These are phyloP conservation scores for Neelides folsomi DNA, from an alignment of 2,888 invertebrate species.

Conservation along the genomic window DNA sequence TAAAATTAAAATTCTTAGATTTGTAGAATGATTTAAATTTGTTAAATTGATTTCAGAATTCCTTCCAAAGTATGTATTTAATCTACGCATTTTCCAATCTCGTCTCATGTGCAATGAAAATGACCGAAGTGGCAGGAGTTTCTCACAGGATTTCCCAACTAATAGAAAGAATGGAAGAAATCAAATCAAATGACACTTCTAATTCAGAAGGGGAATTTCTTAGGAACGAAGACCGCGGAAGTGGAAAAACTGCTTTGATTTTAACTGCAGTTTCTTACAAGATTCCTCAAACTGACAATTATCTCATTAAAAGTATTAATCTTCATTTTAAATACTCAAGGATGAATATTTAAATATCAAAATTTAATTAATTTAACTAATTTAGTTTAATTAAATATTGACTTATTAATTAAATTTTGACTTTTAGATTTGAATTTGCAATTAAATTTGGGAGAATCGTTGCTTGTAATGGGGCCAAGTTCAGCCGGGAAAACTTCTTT, in stretches of 20 bases:
- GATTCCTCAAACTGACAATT: too few species aligned
- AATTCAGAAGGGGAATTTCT: too few species aligned
- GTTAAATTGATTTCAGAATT: too few species aligned
- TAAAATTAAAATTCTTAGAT: not conserved
- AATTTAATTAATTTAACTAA: too few species aligned
- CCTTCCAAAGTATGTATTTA: conserved; percentile 45
- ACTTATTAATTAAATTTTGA: not conserved
- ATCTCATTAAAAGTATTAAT: too few species aligned
- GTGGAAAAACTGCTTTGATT: too few species aligned
- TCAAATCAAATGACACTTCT: not conserved
- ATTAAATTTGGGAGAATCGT: conserved; percentile 38
- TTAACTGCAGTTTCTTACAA: too few species aligned
- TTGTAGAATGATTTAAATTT: too few species aligned
- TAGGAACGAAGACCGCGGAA: too few species aligned
- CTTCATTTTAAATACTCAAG: too few species aligned
- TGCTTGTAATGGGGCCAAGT: conserved; percentile 44
- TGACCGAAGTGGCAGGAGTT: conserved; percentile 39
- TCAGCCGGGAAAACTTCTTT: conserved; percentile 46
- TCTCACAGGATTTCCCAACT: conserved; percentile 37
- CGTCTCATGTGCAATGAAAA: conserved; percentile 38
- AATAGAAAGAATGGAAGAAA: conserved; percentile 23
- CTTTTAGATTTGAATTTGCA: conserved; percentile 39
- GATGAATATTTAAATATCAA: too few species aligned
- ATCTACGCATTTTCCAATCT: conserved; percentile 44
- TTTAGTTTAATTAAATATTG: too few species aligned